phyloP scores from a whole-genome alignment of 1,140 invertebrate species.

The Diploscapter pachys region DNA sequence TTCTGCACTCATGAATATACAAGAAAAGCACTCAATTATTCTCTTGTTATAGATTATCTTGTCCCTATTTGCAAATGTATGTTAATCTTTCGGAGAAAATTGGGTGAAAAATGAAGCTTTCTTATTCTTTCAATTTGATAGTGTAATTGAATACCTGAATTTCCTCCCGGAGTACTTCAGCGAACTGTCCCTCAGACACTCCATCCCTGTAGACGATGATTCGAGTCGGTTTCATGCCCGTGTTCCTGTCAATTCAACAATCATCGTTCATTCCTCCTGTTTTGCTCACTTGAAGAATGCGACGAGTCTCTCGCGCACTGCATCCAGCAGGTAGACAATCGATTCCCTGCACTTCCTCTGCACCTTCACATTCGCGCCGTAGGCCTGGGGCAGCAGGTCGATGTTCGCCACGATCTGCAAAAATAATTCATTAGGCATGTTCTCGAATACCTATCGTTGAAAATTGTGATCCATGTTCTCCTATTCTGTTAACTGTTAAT shows the following conservation, averaged over 20 bases:
- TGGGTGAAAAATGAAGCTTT: too few relatives aligned
- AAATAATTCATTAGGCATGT: background rate
- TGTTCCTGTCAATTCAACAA: conserved; percentile 9
- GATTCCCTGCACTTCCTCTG: conserved; percentile 66
- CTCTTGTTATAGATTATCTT: too few relatives aligned
- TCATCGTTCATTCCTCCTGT: too few relatives aligned
- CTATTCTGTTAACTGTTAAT: too few relatives aligned
- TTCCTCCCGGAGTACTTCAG: conserved; percentile 67
- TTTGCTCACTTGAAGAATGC: conserved; percentile 61
- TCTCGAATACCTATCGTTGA: background rate
- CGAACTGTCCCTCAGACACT: conserved; percentile 82
- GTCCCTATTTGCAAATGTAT: too few relatives aligned
- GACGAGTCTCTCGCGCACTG: conserved; percentile 67
- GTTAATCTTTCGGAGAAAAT: too few relatives aligned
- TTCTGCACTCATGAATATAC: too few relatives aligned
- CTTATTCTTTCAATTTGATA: too few relatives aligned
- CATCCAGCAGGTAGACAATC: conserved; percentile 72
- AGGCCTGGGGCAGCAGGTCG: conserved; percentile 40
- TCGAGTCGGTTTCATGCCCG: conserved; percentile 61
- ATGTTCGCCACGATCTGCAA: conserved; percentile 49
- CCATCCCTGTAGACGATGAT: conserved; percentile 80
- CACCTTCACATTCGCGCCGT: conserved; percentile 48
- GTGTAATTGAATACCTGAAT: conserved; percentile 60
- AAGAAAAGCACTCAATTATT: too few relatives aligned
- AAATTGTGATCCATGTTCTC: too few relatives aligned